These are phyloP conservation scores for Acheta domesticus DNA, from an alignment of 2,888 invertebrate genomes.

Conservation along the genomic window DNA sequence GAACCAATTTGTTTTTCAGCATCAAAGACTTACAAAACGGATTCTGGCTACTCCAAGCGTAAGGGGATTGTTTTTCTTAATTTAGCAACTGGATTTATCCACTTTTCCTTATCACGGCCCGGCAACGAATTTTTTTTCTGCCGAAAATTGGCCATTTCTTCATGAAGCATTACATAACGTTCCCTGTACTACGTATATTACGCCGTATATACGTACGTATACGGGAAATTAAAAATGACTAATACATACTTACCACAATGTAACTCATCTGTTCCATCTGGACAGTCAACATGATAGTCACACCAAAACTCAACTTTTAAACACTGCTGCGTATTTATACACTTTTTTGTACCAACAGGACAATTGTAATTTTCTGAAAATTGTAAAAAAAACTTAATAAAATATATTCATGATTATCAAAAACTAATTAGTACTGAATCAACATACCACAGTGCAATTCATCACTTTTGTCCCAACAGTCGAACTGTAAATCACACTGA, in stretches of 20 bases:
- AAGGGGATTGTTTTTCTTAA: no score
- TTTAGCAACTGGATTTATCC: no score
- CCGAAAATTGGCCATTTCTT: no score
- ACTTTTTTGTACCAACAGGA: slow-evolving; percentile 42
- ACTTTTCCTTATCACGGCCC: no score
- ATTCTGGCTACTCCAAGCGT: no score
- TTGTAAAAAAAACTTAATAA: background rate
- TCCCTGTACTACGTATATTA: no score
- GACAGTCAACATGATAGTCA: slow-evolving; percentile 48
- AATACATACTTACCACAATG: slow-evolving; percentile 44
- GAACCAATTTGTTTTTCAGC: no score
- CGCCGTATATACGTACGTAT: no score
- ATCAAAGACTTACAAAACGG: no score
- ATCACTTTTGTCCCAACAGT: slow-evolving; percentile 52
- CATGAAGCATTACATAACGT: no score
- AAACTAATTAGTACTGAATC: background rate
- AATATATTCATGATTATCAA: background rate
- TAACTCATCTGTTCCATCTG: slow-evolving; percentile 49
- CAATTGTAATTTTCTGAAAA: slow-evolving; percentile 39
- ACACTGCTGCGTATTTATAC: slow-evolving; percentile 48
- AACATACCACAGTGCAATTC: slow-evolving; percentile 48
- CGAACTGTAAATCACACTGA: slow-evolving; percentile 46
- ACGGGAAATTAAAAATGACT: background rate
- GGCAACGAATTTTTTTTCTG: no score
- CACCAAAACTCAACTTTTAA: slow-evolving; percentile 46